Evolutionary conservation across 2,113 vertebrate genomes (phyloP).

Genomic region (Neodon shergylaensis): DNA sequence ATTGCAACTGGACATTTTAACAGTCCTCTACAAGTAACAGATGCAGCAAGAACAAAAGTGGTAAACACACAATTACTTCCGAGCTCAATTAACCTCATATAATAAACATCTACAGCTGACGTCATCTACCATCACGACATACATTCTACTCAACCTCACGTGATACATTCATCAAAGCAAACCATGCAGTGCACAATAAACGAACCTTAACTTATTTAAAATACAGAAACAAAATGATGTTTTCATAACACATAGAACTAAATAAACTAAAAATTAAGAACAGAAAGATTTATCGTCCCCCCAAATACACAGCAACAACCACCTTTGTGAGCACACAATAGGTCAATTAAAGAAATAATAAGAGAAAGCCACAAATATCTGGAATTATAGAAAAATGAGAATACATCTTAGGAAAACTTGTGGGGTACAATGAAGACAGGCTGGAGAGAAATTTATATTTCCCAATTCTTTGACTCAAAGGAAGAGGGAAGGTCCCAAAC

Average conservation of each 20-base stretch:
- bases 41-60: not conserved
- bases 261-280: not conserved
- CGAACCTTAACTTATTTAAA: not conserved
- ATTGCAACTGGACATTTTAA: not conserved
- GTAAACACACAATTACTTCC: not conserved
- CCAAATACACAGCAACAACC: not conserved
- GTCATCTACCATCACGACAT: not conserved
- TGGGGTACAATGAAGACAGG: not conserved
- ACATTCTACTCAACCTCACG: not conserved
- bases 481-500: not conserved
- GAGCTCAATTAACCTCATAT: not conserved
- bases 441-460: not conserved
- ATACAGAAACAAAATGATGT: not conserved
- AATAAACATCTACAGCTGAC: not conserved
- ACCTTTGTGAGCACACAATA: not conserved
- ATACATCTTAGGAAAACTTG: not conserved
- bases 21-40: not conserved
- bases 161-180: not conserved
- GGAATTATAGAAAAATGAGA: constrained; percentile 27
- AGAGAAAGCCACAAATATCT: constrained; percentile 1
- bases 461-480: not conserved
- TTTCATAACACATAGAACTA: not conserved
- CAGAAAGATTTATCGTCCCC: not conserved
- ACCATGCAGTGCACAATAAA: not conserved
- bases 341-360: not conserved